These are phyloP conservation scores for Bellardia bayeri DNA, from an alignment of 2,888 invertebrate species.

Conservation along the genomic window DNA sequence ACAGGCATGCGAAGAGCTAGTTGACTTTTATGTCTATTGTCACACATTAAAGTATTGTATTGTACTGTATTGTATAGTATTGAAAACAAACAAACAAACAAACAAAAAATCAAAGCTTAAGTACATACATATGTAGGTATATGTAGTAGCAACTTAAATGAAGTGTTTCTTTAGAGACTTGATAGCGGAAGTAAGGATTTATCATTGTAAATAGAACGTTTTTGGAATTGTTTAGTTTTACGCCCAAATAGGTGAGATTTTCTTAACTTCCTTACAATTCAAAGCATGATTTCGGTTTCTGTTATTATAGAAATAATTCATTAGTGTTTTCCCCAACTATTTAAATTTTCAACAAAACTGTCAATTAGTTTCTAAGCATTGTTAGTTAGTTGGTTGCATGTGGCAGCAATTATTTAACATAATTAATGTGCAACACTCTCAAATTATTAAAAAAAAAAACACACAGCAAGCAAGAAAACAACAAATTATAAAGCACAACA, in stretches of 20 bases:
- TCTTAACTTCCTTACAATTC: too few relatives aligned
- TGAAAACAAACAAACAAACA: constrained; percentile 42
- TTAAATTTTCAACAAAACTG: constrained; percentile 35
- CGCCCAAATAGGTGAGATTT: neutral
- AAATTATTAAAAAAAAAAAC: constrained; percentile 20
- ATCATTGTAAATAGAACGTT: neutral
- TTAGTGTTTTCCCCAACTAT: constrained; percentile 2
- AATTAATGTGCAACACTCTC: constrained; percentile 59
- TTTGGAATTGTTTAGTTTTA: neutral
- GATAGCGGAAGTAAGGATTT: constrained; percentile 17
- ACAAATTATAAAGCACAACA: constrained; percentile 42
- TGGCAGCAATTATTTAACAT: constrained; percentile 53
- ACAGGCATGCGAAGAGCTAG: constrained; percentile 6
- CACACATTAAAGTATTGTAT: neutral
- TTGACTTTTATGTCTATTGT: constrained; percentile 42
- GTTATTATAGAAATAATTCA: constrained; percentile 7
- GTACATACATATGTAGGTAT: too few relatives aligned
- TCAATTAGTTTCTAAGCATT: constrained; percentile 52
- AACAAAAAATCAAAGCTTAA: constrained; percentile 24
- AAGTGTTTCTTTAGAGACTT: neutral
- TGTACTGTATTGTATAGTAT: constrained; percentile 8
- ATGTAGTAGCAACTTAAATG: neutral
- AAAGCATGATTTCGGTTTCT: neutral
- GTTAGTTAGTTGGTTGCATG: neutral
- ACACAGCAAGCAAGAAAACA: neutral